Evolutionary conservation across 1,140 invertebrate genomes (phyloP), one percentile per base, ranked within the genome.

Genomic region (Xylocopa sonorina): DNA sequence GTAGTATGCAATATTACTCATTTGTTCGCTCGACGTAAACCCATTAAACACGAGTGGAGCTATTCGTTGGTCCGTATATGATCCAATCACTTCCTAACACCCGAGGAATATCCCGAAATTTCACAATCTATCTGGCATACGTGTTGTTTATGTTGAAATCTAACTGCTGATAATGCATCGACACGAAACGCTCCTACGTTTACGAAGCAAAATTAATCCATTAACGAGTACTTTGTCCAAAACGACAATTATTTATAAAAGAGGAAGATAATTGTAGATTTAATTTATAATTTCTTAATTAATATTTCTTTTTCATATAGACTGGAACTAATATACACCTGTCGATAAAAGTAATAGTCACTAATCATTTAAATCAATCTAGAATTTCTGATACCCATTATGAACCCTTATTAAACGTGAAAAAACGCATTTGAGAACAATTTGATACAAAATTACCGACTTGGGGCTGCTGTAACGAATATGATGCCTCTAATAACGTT

Each of bases 401-500:
- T 55, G 48, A 62, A 66, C 34, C 29, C 60, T 60, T 67, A 60
- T n/a, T 58, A 9, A 14, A 46, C 72, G 71, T 18, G 55, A 66
- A 41, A 68, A 73, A 84, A 88, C 86, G 78, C 90, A 92, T 91
- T 91, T 91, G 89, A 88, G 83, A 85, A 92, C 91, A 92, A 92
- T 92, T 92, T 92, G 90, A 91, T 92, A 91, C 89, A 87, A 91
- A 92, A 92, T 91, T 90, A 90, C 90, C 89, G 81, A 89, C 83
- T 87, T 87, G 89, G 87, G 85, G 83, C 78, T 67, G 78, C 87
- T 83, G 77, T 85, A 85, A 89, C 87, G 90, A 92, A 92, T 91
- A 91, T 84, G 91, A 92, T 86, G 88, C 92, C 89, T 88, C 88
- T 92, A 92, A 92, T 92, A 92, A 92, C 90, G 88, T 90, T 92